Conservation (phyloP, 2,113 vertebrate species). For the Natator depressus region DNA sequence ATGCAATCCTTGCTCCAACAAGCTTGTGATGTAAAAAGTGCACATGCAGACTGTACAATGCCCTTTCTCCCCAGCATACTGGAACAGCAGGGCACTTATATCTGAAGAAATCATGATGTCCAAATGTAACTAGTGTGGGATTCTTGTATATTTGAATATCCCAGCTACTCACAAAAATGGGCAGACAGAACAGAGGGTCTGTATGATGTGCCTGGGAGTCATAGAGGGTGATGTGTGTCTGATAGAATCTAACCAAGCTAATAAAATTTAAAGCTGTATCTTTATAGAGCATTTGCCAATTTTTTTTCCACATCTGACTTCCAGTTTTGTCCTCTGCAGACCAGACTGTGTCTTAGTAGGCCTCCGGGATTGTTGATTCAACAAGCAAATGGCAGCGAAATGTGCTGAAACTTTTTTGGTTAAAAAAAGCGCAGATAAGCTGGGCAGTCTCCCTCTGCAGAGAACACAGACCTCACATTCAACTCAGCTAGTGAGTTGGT, state of each 20-base stretch:
- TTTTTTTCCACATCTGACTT: background rate
- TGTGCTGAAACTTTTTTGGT: background rate
- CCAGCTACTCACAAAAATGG: background rate
- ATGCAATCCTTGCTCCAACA: background rate
- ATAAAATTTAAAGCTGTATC: background rate
- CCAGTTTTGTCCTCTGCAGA: background rate
- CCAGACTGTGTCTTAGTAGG: background rate
- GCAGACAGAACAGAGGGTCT: too few relatives aligned
- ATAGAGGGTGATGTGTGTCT: background rate
- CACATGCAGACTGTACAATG: rapidly evolving
- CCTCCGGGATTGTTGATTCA: background rate
- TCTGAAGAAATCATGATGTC: background rate
- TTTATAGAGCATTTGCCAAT: background rate
- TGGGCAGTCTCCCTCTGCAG: background rate
- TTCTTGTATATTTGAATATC: background rate
- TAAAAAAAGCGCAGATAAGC: background rate
- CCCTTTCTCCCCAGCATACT: background rate
- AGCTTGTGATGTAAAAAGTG: rapidly evolving
- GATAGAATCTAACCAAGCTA: background rate
- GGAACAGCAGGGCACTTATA: background rate
- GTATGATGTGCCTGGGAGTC: background rate
- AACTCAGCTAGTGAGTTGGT: background rate
- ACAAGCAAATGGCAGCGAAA: background rate
- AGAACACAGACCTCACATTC: background rate
- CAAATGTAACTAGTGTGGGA: background rate